Percentiles rank a stretch among this genome's conserved stretches.
These are phyloP conservation scores for Philonicus albiceps DNA, from an alignment of 2,888 invertebrate genomes.

Conservation along the genomic window DNA sequence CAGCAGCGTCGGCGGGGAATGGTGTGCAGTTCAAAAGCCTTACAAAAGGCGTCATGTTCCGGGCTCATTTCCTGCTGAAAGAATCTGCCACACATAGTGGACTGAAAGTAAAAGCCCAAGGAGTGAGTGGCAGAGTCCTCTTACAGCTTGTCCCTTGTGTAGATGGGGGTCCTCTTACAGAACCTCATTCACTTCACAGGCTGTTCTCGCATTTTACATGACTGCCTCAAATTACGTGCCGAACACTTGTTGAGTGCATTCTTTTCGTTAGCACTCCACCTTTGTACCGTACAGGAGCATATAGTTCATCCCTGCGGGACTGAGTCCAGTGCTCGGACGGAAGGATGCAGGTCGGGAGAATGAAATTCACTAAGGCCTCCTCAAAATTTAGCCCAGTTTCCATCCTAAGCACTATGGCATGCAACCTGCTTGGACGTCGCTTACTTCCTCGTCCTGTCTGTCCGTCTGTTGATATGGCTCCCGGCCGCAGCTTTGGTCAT, in stretches of 20 bases:
- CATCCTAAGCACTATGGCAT: background rate
- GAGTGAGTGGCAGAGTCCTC: background rate
- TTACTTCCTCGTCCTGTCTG: conserved; percentile 30
- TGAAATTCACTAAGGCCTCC: background rate
- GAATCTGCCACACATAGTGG: conserved; percentile 3
- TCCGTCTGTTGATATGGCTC: conserved; percentile 10
- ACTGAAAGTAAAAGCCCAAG: conserved; percentile 3
- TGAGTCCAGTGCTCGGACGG: background rate
- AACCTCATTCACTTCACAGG: background rate
- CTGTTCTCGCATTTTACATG: background rate
- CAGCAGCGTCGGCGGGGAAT: background rate
- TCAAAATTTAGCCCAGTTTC: conserved; percentile 2
- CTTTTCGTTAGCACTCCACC: background rate
- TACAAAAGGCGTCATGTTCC: background rate
- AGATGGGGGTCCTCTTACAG: background rate
- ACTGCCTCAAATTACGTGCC: conserved; percentile 4
- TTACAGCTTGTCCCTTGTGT: background rate
- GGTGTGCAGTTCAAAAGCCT: background rate
- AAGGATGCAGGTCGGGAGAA: background rate
- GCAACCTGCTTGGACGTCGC: background rate
- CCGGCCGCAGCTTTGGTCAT: background rate
- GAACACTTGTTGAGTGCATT: conserved; percentile 31
- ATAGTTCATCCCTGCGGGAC: background rate
- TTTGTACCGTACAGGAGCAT: background rate
- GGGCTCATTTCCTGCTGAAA: background rate